phyloP scores from a whole-genome alignment of 1,140 invertebrate genomes.

The silkworm (Bombyx mori) region ASM3026992v2 NC_085117.1:15010001-15010500 shows the following conservation, averaged over 20 bases:
- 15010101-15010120: conserved; percentile 38
- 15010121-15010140: conserved; percentile 57
- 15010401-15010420: conserved; percentile 52
- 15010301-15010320: conserved; percentile 50
- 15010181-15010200: conserved; percentile 51
- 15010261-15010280: conserved; percentile 54
- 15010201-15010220: conserved; percentile 50
- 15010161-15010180: conserved; percentile 54
- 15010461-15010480: conserved; percentile 59
- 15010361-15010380: conserved; percentile 47
- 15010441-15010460: conserved; percentile 51
- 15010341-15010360: conserved; percentile 48
- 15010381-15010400: conserved; percentile 50
- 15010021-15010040: conserved; percentile 19
- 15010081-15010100: conserved; percentile 51
- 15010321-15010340: conserved; percentile 48
- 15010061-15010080: conserved; percentile 51
- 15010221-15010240: conserved; percentile 43
- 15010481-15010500: conserved; percentile 46
- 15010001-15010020: too few species aligned
- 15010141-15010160: conserved; percentile 58
- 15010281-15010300: conserved; percentile 55
- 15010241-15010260: conserved; percentile 46
- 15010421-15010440: conserved; percentile 55
- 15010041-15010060: conserved; percentile 53